Conservation (phyloP, 1,140 invertebrate genomes). For the Drosophila lacertosa region DNA sequence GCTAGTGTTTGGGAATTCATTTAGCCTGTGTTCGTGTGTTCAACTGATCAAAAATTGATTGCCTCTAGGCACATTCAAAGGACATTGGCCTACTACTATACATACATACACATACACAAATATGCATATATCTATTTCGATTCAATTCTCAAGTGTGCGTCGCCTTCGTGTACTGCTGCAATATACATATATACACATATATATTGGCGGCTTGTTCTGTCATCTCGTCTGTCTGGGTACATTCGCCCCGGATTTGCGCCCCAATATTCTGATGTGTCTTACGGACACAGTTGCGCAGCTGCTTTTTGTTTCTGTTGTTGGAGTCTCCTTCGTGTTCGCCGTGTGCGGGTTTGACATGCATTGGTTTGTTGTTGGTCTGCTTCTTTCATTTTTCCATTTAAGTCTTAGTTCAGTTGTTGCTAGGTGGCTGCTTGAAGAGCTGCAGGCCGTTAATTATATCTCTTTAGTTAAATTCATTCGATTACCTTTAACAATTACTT, state of each 20-base stretch:
- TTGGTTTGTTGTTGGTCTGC: not conserved
- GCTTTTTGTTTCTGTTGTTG: not conserved
- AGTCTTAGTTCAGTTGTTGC: not conserved
- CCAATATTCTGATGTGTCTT: not conserved
- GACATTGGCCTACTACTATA: not conserved
- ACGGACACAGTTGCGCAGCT: slow-evolving; percentile 22
- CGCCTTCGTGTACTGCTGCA: not conserved
- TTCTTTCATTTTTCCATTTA: not conserved
- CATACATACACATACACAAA: too few relatives aligned
- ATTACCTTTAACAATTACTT: not conserved
- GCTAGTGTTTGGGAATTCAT: not conserved
- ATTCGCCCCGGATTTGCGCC: not conserved
- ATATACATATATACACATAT: too few relatives aligned
- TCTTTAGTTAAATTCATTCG: not conserved
- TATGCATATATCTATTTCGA: too few relatives aligned
- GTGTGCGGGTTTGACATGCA: not conserved
- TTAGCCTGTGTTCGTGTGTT: not conserved
- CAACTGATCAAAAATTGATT: not conserved
- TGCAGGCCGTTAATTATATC: not conserved
- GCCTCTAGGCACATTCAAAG: not conserved
- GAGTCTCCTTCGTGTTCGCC: not conserved
- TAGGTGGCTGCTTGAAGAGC: not conserved
- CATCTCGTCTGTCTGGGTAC: not conserved
- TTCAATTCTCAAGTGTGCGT: not conserved
- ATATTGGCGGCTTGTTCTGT: not conserved